These are phyloP conservation scores for Xenopus laevis DNA, from an alignment of 2,113 vertebrate species.

Conservation along the genomic window DNA sequence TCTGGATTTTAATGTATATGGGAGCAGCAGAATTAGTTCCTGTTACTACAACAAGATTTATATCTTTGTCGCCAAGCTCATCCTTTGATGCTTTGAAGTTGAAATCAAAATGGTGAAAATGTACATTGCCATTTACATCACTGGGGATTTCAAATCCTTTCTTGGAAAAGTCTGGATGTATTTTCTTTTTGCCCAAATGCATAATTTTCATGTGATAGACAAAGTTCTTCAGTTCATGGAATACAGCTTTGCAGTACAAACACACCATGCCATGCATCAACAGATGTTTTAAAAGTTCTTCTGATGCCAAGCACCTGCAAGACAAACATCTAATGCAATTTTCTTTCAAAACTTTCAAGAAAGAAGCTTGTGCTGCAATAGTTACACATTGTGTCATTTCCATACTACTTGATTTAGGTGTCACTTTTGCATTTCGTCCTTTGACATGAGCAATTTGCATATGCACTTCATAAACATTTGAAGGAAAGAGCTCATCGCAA, in stretches of 20 bases:
- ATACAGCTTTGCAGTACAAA: slow-evolving; percentile 83
- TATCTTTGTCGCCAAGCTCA: slow-evolving; percentile 79
- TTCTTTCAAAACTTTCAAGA: slow-evolving; percentile 85
- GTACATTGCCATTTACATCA: slow-evolving; percentile 70
- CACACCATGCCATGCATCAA: slow-evolving; percentile 88
- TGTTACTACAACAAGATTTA: slow-evolving; percentile 83
- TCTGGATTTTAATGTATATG: slow-evolving; percentile 82
- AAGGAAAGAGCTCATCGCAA: slow-evolving; percentile 92
- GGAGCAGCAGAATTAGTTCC: slow-evolving; percentile 66
- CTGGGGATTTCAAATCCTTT: slow-evolving; percentile 78
- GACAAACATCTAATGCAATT: slow-evolving; percentile 82
- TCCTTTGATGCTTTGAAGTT: slow-evolving; percentile 76
- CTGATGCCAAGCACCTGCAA: slow-evolving; percentile 80
- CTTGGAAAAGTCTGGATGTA: slow-evolving; percentile 80
- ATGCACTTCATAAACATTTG: slow-evolving; percentile 88
- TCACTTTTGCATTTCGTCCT: slow-evolving; percentile 27
- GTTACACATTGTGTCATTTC: slow-evolving; percentile 57
- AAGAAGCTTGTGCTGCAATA: slow-evolving; percentile 78
- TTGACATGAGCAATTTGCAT: slow-evolving; percentile 83
- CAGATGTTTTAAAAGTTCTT: slow-evolving; percentile 81
- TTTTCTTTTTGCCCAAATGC: slow-evolving; percentile 77
- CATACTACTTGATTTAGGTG: slow-evolving; percentile 38
- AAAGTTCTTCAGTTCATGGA: slow-evolving; percentile 81
- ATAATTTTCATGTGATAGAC: slow-evolving; percentile 74
- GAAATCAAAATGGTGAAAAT: slow-evolving; percentile 89